Evolutionary conservation across 2,113 vertebrate genomes (phyloP), one percentile per base, ranked within the genome.

Genomic region (Orycteropus afer): DNA sequence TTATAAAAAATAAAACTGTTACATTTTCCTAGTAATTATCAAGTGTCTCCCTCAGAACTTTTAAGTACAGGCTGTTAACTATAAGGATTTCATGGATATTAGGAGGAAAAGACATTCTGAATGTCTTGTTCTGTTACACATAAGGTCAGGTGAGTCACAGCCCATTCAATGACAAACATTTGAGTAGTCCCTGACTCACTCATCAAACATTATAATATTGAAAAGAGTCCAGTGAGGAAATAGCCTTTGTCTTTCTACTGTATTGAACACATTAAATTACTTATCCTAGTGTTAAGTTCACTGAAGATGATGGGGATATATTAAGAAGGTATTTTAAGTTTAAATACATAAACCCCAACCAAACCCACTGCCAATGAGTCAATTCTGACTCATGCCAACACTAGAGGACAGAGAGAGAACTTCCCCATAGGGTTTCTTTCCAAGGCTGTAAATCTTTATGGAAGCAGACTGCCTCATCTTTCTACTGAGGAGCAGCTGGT

Each of bases 21-120:
- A 34, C n/a, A 61, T 94, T 2, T 29, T 95, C 79, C 95, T 79
- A 49, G 69, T 57, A 53, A 93, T 84, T 73, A 49, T 51, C 96
- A 91, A 93, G 11, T 78, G 45, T 20, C 95, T 97, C 49, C 92
- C 51, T 86, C 34, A 69, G 84, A 86, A 92, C 94, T 81, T 88
- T 96, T 37, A 94, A 93, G 81, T 87, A 83, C n/a, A 92, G 49
- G 57, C 37, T 95, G 53, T 96, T 97, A 91, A 93, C 51, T 34
- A 80, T 55, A 92, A 27, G 1, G 29, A 51, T 93, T 96, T 84
- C 7, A 3, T 86, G 92, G 51, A 85, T 86, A 65, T 0, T 1
- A 23, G 13, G 89, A 23, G 78, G 91, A 84, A 90, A 76, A 63
- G 84, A 86, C 89, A 96, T 93, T 80, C 89, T 89, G 78, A 69